Conservation (phyloP, 1,140 invertebrate species). For the Caenorhabditis tropicalis region DNA sequence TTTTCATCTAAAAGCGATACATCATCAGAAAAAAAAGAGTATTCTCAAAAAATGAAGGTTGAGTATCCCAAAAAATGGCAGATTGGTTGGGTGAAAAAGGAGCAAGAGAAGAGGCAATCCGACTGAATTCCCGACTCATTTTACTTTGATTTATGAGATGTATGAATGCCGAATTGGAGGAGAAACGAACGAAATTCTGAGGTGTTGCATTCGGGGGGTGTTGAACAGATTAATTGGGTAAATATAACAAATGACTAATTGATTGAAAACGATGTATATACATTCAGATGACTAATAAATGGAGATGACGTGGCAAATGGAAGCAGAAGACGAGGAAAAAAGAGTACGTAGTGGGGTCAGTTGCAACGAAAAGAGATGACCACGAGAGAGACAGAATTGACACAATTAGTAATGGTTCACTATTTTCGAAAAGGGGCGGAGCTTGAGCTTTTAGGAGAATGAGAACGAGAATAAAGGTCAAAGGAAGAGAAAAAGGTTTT, state of each 20-base stretch:
- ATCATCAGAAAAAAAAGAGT: background rate
- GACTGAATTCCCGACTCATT: slow-evolving; percentile 33
- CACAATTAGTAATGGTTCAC: slow-evolving; percentile 29
- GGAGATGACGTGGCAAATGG: background rate
- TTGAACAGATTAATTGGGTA: background rate
- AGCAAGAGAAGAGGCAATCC: background rate
- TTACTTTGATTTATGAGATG: slow-evolving; percentile 39
- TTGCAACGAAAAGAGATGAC: background rate
- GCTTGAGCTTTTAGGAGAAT: background rate
- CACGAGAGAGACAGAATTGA: background rate
- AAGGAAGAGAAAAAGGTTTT: too few species aligned
- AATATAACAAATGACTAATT: background rate
- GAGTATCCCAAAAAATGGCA: background rate
- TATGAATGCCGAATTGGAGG: slow-evolving; percentile 25
- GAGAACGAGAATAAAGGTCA: background rate
- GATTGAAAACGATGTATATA: background rate
- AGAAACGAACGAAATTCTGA: background rate
- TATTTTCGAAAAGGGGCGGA: background rate
- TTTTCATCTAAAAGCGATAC: slow-evolving; percentile 4
- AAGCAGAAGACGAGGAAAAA: background rate
- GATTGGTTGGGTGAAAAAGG: background rate
- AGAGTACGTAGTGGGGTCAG: background rate
- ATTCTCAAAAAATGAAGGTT: background rate
- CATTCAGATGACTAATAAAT: background rate
- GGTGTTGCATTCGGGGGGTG: background rate